Base-by-base conservation (phyloP, 1,140 invertebrate species). In the Aplysia californica region DNA sequence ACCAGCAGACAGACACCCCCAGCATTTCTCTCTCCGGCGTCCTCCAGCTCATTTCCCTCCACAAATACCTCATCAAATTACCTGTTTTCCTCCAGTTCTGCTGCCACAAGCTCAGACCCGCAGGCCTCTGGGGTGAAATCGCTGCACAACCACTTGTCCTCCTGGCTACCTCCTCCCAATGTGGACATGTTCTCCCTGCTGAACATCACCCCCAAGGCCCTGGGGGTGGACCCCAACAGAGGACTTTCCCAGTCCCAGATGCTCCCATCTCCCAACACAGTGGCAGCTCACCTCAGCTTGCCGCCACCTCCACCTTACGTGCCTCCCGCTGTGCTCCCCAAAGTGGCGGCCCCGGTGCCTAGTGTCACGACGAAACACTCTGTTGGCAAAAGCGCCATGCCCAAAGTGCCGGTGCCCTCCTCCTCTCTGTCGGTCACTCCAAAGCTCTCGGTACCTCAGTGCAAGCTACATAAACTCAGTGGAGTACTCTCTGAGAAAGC, bases 401-500 rank as follows among this genome's bases (percentile, higher is more conserved):
- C 35, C 4, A 21, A 20, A 56, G 50, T 59, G 15, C 21, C 21
- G 10, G 38, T 50, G 10, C 70, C 59, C 15, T 15, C 35, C 6
- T 61, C 18, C 58, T 29, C 26, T 6, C 6, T 29, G 6, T n/a
- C n/a, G n/a, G 67, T 55, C 26, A 26, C 23, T 2, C 50, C 50
- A 3, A 72, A 35, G 35, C 6, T 35, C 20, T 59, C 55, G 6
- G 55, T 72, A 2, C 71, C 35, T 18, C 36, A 64, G 10, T 78
- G 69, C 65, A 78, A 78, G 56, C 75, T 81, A 58, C 77, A 77
- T 10, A 82, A 80, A 77, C 65, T 82, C 2, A 84, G 80, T 56
- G 67, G 79, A 68, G 64, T 87, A 18, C 64, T 86, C 26, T 73
- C 79, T 55, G 82, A 84, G 39, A 79, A 81, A 68, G 83, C 84